Evolutionary conservation across 2,797 vertebrate genomes (phyloP).

Genomic region (Octomys mimax): DNA sequence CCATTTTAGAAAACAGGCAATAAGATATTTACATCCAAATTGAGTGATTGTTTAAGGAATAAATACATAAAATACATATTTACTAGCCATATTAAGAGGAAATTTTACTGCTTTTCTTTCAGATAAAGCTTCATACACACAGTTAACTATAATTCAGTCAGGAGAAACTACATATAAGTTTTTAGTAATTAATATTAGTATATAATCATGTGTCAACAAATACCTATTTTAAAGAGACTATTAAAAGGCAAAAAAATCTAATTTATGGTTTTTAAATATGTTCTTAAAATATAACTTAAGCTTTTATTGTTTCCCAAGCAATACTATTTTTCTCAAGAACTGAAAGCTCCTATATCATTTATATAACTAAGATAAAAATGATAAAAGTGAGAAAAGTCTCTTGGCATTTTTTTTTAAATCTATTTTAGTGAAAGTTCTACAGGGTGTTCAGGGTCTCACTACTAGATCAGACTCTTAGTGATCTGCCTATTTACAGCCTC

Average conservation of each 20-base stretch:
- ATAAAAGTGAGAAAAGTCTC: neutral
- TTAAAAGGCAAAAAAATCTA: neutral
- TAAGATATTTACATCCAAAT: neutral
- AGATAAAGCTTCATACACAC: constrained; percentile 11
- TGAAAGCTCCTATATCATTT: constrained; percentile 36
- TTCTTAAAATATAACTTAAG: constrained; percentile 25
- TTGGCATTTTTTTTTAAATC: neutral
- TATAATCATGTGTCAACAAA: neutral
- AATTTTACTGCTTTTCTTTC: neutral
- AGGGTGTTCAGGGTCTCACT: too few relatives aligned
- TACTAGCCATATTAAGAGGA: neutral
- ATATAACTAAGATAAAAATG: constrained; percentile 19
- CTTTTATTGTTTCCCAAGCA: neutral
- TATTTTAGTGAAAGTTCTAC: too few relatives aligned
- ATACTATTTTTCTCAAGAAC: neutral
- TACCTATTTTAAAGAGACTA: neutral
- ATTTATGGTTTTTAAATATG: constrained; percentile 9
- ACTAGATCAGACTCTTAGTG: too few relatives aligned
- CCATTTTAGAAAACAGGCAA: neutral
- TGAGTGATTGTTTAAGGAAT: neutral
- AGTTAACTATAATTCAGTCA: constrained; percentile 9
- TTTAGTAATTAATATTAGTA: neutral
- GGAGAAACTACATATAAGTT: constrained; percentile 33
- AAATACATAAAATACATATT: constrained; percentile 24
- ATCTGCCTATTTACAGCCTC: too few relatives aligned